These are phyloP conservation scores for Cataglyphis albicans DNA, from an alignment of 2,888 invertebrate genomes.

Conservation along the genomic window DNA sequence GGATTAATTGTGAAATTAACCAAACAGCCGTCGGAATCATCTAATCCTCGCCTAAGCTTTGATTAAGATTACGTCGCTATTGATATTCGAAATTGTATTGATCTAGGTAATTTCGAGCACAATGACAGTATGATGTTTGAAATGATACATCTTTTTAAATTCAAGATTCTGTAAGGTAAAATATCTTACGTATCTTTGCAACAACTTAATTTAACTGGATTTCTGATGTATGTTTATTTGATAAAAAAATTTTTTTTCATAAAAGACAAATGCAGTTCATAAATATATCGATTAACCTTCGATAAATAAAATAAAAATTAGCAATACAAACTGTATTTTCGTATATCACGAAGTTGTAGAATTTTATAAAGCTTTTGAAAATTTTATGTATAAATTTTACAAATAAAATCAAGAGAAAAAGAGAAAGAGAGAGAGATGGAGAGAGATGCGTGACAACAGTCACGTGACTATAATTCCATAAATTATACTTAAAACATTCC, in stretches of 20 bases:
- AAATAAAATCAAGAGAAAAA: not conserved
- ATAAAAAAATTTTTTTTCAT: not conserved
- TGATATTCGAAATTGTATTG: constrained; percentile 27
- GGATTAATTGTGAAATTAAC: constrained; percentile 49
- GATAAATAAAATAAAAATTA: not conserved
- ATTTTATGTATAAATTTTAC: not conserved
- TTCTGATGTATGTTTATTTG: not conserved
- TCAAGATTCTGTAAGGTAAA: not conserved
- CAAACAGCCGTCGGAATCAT: constrained; percentile 19
- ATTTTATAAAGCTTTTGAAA: not conserved
- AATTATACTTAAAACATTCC: constrained; percentile 9
- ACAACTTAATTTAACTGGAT: not conserved
- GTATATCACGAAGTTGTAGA: not conserved
- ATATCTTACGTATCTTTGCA: too few species aligned
- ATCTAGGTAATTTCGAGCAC: constrained; percentile 16
- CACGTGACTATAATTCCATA: not conserved
- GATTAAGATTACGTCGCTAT: constrained; percentile 30
- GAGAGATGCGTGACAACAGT: not conserved
- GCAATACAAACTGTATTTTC: not conserved
- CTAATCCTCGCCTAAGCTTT: not conserved
- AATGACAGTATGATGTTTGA: constrained; percentile 26
- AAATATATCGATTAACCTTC: not conserved
- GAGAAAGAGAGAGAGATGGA: too few species aligned
- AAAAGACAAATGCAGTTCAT: not conserved
- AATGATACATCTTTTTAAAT: constrained; percentile 33